Base-by-base conservation (phyloP, 1,140 invertebrate species). In the Drosophila kanapiae region DNA sequence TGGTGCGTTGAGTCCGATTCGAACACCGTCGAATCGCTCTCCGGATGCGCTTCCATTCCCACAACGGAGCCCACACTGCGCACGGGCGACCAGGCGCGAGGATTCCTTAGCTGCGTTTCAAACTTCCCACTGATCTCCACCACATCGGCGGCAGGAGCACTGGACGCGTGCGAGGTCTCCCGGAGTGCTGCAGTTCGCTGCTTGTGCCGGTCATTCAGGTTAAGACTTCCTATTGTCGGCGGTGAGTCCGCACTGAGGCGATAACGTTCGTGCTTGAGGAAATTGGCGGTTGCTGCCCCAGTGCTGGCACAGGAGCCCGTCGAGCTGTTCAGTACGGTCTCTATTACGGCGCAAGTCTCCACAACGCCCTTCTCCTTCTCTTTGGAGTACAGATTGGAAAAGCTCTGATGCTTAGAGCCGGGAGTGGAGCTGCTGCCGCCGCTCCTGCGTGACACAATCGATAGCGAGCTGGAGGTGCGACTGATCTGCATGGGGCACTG, bases 31-130 rank as follows among this genome's bases (percentile, higher is more conserved):
- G 95, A 96, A 91, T 97, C 96, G 62, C 95, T 96, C 92, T 97
- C 96, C 13, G 96, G 96, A 92, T 97, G 96, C 31, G 95, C 96
- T 93, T 97, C 96, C 83, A 95, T 96, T 13, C 96, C 96, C 27
- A 95, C 94, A 37, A 97, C 95, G 37, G 96, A 97, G 6, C 96
- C 96, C 13, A 97, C 96, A 75, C 96, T 97, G 75, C 96, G 95
- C 13, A 97, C 96, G 14, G 96, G 96, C 91, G 96, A 97, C 96
- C 96, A 97, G 23, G 96, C 96, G 83, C 96, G 94, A 37, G 96
- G 96, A 93, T 96, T 96, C 71, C 95, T 94, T 6, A 93, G 82
- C 63, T 94, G 93, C 0, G 93, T 93, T 69, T 94, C 94, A 72
- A 93, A 94, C 70, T 94, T 94, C 6, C 92, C 92, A 6, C 82